Base-by-base conservation (phyloP, 2,797 vertebrate species). In the Cossypha dichroa region DNA sequence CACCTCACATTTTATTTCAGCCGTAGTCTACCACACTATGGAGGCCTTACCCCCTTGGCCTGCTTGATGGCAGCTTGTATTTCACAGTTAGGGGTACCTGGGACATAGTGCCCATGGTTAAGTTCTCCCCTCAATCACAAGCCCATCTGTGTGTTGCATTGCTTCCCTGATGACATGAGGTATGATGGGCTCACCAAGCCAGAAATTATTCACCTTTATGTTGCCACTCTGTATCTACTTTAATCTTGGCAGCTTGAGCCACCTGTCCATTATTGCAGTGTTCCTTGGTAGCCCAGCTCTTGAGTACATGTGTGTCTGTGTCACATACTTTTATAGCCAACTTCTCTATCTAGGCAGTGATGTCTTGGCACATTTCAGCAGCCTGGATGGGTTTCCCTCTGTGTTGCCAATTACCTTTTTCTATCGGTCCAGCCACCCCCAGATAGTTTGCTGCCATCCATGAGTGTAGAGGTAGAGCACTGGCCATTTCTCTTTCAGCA, bases 21-120 rank as follows among this genome's bases (percentile, higher is more conserved):
- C 56, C 2, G 0, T 15, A 6, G 25, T 6, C 21, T 9, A 0
- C 9, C 6, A 3, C 38, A 4, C 23, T 9, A 5, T 0, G 9
- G 64, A 40, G 55, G 73, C 55, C 55, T 76, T 20, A 6, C n/a
- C 28, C 1, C 4, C n/a, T 72, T 28, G 56, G 54, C 54, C 46
- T 38, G 19, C 20, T 29, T 11, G 25, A 13, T 55, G 1, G 7
- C 56, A 62, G 73, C 41, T 23, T 22, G 11, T 26, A 48, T 48
- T 48, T 48, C 23, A 10, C 41, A 43, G 41, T 43, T 43, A 43
- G 41, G 41, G 41, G 41, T 43, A 10, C 41, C 41, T 43, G 46
- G 46, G 46, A 48, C 14, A 26, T 48, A 25, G 46, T 48, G 25
- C 15, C 46, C 25, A 25, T 26, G 46, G 23, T 29, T 20, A 60